These are phyloP conservation scores for Carlito syrichta DNA, from an alignment of 2,113 vertebrate genomes.

Conservation along the genomic window DNA sequence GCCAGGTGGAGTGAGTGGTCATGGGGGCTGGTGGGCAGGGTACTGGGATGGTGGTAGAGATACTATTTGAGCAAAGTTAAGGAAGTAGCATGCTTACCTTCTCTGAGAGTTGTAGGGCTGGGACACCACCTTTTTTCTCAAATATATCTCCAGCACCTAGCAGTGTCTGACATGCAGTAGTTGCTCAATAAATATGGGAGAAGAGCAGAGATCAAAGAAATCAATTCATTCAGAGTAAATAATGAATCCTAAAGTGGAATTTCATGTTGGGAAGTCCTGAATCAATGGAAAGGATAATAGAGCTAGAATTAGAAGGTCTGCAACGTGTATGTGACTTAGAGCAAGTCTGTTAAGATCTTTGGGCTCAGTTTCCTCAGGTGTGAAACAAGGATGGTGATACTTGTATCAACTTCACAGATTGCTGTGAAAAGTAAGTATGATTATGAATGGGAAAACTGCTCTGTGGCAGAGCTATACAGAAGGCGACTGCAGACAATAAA, in stretches of 20 bases:
- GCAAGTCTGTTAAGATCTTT: not conserved
- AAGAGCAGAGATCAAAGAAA: not conserved
- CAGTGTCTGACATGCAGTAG: not conserved
- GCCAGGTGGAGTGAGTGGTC: not conserved
- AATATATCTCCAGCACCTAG: not conserved
- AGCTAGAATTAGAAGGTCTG: not conserved
- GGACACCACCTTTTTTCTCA: not conserved
- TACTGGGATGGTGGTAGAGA: not conserved
- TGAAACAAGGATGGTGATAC: not conserved
- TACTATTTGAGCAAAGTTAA: not conserved
- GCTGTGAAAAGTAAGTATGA: not conserved
- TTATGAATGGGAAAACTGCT: not conserved
- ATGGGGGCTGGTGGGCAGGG: fast-evolving
- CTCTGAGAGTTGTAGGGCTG: not conserved
- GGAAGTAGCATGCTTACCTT: not conserved
- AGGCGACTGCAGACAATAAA: not conserved
- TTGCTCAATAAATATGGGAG: not conserved
- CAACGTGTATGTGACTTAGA: not conserved
- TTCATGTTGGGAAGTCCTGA: not conserved
- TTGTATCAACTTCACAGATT: not conserved
- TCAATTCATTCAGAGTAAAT: not conserved
- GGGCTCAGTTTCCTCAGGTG: not conserved
- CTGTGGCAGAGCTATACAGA: not conserved
- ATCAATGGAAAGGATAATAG: not conserved
- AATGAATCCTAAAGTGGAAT: not conserved